Evolutionary conservation across 2,797 vertebrate genomes (phyloP), one percentile per base, ranked within the genome.

Genomic region (Pitangus sulphuratus): DNA sequence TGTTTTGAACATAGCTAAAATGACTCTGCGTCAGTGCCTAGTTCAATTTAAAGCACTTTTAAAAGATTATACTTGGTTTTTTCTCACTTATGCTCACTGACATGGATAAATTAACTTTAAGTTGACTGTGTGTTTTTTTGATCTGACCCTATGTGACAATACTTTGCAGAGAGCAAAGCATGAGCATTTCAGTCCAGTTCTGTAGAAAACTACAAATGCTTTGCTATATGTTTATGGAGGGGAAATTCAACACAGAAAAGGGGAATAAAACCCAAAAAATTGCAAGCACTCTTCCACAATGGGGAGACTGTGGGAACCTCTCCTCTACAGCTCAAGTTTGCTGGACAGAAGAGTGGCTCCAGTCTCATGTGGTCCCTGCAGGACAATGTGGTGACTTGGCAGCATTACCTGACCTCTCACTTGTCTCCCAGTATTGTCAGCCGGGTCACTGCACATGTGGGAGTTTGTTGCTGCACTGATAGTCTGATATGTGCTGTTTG

Each of bases 361-460:
- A 70, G 44, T 20, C 0, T 1, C 7, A 2, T 48, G 44, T 74
- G 40, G 13, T 56, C 31, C 42, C 25, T 31, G 19, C 33, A 40
- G n/a, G 35, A 72, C 50, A 37, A 2, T 6, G 8, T 2, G 3
- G 42, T 42, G 33, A 61, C 47, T 31, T 25, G 22, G 14, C 44
- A 68, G 35, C 7, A 9, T 47, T 47, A 61, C 31, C 10, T 56
- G 62, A 40, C 11, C 2, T 33, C 42, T 62, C 0, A 0, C 28
- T 78, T 71, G 12, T 44, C 40, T 69, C 82, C 42, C 28, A 37
- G 1, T 48, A 11, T 33, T 35, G 45, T 54, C 40, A 69, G n/a
- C 6, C 1, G 0, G 12, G 61, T 79, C 2, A 8, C 25, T 57
- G 68, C 18, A 26, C 4, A 2, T 0, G 0, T 30, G 20, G 26